Percentiles rank a stretch among this genome's conserved stretches.
phyloP scores from a whole-genome alignment of 2,797 vertebrate genomes.

The Dromococcyx pavoninus region DNA sequence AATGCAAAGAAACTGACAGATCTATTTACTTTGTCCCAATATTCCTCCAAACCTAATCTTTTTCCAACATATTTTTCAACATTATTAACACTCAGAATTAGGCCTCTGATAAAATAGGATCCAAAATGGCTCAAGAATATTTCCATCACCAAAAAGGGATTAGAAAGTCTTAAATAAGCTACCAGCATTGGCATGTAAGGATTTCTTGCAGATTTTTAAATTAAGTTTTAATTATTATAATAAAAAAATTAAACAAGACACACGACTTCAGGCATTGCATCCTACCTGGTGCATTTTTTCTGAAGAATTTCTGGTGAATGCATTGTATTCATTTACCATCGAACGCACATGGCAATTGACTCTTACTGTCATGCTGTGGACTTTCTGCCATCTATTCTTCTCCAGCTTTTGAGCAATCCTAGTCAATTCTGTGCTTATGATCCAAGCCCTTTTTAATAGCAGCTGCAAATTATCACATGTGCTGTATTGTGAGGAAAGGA shows the following conservation, averaged over 20 bases:
- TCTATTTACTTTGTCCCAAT: background rate
- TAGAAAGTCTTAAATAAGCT: background rate
- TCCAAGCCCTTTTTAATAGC: constrained; percentile 89
- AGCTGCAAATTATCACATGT: constrained; percentile 87
- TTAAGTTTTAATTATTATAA: background rate
- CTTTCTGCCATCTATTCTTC: constrained; percentile 90
- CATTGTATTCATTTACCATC: constrained; percentile 88
- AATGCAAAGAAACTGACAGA: background rate
- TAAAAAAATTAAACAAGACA: background rate
- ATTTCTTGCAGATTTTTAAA: background rate
- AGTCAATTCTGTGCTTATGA: constrained; percentile 92
- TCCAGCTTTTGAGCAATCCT: constrained; percentile 93
- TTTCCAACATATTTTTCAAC: background rate
- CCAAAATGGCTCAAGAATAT: background rate
- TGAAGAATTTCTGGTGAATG: constrained; percentile 72
- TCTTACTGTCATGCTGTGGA: constrained; percentile 91
- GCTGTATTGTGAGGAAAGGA: constrained; percentile 82
- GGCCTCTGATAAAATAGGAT: background rate
- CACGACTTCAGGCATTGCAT: background rate
- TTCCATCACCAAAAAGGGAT: background rate
- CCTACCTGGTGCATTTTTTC: constrained; percentile 88
- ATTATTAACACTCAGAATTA: background rate
- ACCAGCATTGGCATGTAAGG: fast-evolving
- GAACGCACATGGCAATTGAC: constrained; percentile 91
- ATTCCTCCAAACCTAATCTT: background rate